phyloP scores from a whole-genome alignment of 2,113 vertebrate species.

The Nothoprocta pentlandii region DNA sequence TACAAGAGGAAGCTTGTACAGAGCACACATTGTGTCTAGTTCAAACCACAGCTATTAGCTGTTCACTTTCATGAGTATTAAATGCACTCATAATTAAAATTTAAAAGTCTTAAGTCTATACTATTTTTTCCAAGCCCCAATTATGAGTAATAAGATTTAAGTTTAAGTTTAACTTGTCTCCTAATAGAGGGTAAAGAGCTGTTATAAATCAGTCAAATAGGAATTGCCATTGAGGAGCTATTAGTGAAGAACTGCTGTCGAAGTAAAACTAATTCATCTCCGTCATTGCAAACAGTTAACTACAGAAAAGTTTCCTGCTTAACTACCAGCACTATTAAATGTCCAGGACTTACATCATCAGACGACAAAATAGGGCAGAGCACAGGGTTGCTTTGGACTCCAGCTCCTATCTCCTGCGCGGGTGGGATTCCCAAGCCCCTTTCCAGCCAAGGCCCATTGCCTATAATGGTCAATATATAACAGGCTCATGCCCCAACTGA shows the following conservation, averaged over 20 bases:
- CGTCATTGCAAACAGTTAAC: slow-evolving; percentile 73
- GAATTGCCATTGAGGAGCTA: slow-evolving; percentile 71
- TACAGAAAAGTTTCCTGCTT: slow-evolving; percentile 71
- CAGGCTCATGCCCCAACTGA: background rate
- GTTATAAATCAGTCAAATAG: slow-evolving; percentile 80
- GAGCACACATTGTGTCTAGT: slow-evolving; percentile 24
- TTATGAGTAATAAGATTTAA: slow-evolving; percentile 80
- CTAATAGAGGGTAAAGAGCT: slow-evolving; percentile 83
- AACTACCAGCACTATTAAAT: slow-evolving; percentile 72
- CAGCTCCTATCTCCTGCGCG: slow-evolving; percentile 62
- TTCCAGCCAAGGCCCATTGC: no score
- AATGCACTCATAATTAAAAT: slow-evolving; percentile 77
- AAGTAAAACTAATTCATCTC: slow-evolving; percentile 81
- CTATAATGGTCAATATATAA: background rate
- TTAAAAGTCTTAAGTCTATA: slow-evolving; percentile 77
- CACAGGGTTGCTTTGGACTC: slow-evolving; percentile 67
- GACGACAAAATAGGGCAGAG: slow-evolving; percentile 76
- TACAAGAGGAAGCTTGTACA: background rate
- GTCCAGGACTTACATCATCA: slow-evolving; percentile 62
- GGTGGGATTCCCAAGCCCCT: background rate
- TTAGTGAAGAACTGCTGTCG: slow-evolving; percentile 67
- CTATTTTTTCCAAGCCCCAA: slow-evolving; percentile 69
- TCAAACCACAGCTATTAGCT: slow-evolving; percentile 62
- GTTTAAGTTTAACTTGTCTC: slow-evolving; percentile 79
- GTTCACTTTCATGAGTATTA: slow-evolving; percentile 65